Base-by-base conservation (phyloP, 1,140 invertebrate species). In the Zaprionus inermis region DNA sequence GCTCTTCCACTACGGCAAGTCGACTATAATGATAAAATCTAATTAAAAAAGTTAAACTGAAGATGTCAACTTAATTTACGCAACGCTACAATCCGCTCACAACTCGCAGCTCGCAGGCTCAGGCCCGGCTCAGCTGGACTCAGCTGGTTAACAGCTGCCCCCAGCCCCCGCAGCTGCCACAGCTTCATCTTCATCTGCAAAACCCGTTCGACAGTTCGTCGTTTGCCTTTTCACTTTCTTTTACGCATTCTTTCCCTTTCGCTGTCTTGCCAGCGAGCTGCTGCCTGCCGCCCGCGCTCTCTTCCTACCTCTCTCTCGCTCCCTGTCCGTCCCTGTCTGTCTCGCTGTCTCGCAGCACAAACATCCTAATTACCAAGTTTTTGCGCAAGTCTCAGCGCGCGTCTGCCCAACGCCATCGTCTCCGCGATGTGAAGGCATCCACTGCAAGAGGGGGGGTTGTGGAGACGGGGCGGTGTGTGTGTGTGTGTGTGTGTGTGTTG, bases 321-420 rank as follows among this genome's bases (percentile, higher is more conserved):
- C 49, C 10, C 34, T 46, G 68, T 57, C 54, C 76, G 57, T 52
- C 57, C 34, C 49, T 18, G 66, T 71, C 59, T 52, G 41, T 59
- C 56, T 63, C 44, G 56, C 74, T 80, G 72, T 78, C 83, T n/a
- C n/a, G n/a, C n/a, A 80, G 74, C 81, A 84, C 84, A 89, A 89
- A 89, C 85, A 89, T 90, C 81, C 78, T 89, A 89, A 89, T 89
- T 89, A 89, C 85, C 85, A 90, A 89, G 78, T 89, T 89, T 89
- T 84, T 90, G 76, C 76, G 52, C 64, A 72, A 76, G 63, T 75
- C 81, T 56, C 64, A 41, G 67, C 69, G 1, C 24, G 24, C 56
- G 49, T 32, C 44, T 7, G 30, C 16, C 28, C 34, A 14, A 14
- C 16, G 32, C 51, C 18, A 55, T 22, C 49, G 20, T 24, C 20